Percentiles rank a stretch among this genome's conserved stretches.
phyloP scores from a whole-genome alignment of 2,797 vertebrate species.

The Thunnus albacares region DNA sequence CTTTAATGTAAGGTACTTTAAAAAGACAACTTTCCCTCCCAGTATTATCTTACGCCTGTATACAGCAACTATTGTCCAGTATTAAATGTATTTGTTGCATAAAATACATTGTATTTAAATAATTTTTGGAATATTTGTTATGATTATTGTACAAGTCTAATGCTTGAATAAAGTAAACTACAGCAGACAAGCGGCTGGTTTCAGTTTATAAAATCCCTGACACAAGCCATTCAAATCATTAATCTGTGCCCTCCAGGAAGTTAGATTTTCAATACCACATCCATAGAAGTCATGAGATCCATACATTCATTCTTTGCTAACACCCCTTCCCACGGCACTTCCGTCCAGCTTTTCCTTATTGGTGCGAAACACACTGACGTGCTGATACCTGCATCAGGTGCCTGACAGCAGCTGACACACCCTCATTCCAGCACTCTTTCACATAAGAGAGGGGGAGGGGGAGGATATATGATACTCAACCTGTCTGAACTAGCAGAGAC shows the following conservation, averaged over 20 bases:
- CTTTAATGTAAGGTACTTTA: constrained; percentile 28
- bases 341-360: constrained; percentile 19
- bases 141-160: constrained; percentile 34
- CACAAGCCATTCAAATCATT: neutral
- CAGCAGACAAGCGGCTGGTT: constrained; percentile 3
- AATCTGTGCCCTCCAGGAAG: neutral
- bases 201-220: neutral
- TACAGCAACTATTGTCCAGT: constrained; percentile 7
- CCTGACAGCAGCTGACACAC: constrained; percentile 46
- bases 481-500: constrained; percentile 68
- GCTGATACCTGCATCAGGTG: constrained; percentile 61
- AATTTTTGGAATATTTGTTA: constrained; percentile 24
- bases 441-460: constrained; percentile 13
- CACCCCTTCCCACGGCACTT: neutral
- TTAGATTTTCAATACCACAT: neutral
- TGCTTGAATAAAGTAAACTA: constrained; percentile 58
- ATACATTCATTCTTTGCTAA: neutral
- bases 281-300: constrained; percentile 28
- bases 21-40: neutral
- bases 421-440: constrained; percentile 68
- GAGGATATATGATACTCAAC: constrained; percentile 65
- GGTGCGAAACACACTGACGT: constrained; percentile 31
- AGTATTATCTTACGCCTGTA: constrained; percentile 13
- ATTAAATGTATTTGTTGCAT: constrained; percentile 70
- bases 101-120: constrained; percentile 48